These are phyloP conservation scores for Orientallactaga bullata DNA, from an alignment of 2,113 vertebrate species.

Conservation along the genomic window DNA sequence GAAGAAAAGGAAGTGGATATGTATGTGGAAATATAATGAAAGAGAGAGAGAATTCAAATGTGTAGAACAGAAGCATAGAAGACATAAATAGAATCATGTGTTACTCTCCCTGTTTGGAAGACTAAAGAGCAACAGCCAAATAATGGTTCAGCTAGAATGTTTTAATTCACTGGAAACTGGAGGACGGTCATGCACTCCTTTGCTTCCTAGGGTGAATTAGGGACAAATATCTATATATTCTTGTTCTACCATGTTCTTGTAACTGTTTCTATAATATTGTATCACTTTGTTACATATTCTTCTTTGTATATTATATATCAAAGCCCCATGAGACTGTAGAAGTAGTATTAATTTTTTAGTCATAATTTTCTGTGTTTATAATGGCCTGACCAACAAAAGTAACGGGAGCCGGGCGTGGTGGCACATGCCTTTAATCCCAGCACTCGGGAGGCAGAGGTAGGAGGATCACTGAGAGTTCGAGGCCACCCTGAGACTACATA, in stretches of 20 bases:
- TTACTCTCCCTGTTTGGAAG: not conserved
- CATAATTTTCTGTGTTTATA: not conserved
- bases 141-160: not conserved
- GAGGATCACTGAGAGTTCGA: no score
- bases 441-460: no score
- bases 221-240: not conserved
- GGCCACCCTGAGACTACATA: no score
- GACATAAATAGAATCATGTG: not conserved
- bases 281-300: not conserved
- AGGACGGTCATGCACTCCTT: not conserved
- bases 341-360: not conserved
- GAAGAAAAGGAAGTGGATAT: not conserved
- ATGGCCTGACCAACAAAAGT: not conserved
- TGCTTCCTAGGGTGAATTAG: accelerated
- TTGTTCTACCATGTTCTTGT: not conserved
- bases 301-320: not conserved
- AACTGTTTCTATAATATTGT: not conserved
- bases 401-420: no score
- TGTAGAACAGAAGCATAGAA: not conserved
- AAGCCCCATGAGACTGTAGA: not conserved
- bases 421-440: no score
- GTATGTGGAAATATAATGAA: not conserved
- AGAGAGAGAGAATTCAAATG: not conserved
- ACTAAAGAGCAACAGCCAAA: not conserved
- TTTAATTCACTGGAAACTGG: not conserved